A percentile compares a stretch with the other conserved stretches of the same genome.
phyloP scores from a whole-genome alignment of 1,140 invertebrate genomes.

The Drosophila kepulauana region DNA sequence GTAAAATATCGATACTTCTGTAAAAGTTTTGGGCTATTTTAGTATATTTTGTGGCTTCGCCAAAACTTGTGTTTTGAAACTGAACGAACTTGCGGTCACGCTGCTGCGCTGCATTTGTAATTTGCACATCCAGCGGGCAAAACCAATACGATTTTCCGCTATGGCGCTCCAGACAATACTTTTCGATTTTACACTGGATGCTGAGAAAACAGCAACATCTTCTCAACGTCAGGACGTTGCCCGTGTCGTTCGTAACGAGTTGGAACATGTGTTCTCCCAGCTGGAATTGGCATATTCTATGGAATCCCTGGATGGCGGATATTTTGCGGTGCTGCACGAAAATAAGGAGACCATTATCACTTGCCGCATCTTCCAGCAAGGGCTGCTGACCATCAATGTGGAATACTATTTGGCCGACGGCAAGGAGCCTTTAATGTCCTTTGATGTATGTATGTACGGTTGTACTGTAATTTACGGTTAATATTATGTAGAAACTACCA shows the following conservation, averaged over 20 bases:
- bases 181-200: constrained; percentile 92
- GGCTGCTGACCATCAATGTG: constrained; percentile 91
- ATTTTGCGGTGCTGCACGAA: constrained; percentile 89
- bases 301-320: constrained; percentile 88
- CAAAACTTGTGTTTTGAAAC: constrained; percentile 3
- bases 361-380: constrained; percentile 88
- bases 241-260: constrained; percentile 88
- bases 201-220: constrained; percentile 88
- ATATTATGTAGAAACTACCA: background rate
- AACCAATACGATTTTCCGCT: constrained; percentile 30
- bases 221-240: constrained; percentile 88
- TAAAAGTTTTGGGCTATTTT: background rate
- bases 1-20: background rate
- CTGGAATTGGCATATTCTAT: constrained; percentile 87
- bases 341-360: constrained; percentile 89
- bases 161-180: constrained; percentile 94
- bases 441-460: constrained; percentile 88
- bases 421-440: constrained; percentile 89
- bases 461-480: constrained; percentile 3
- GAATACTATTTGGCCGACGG: constrained; percentile 92
- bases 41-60: background rate
- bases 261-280: constrained; percentile 89
- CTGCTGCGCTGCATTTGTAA: constrained; percentile 41
- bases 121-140: constrained; percentile 46
- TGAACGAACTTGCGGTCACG: background rate